These are phyloP conservation scores for Campaea margaritaria DNA, from an alignment of 2,888 invertebrate species.

Conservation along the genomic window DNA sequence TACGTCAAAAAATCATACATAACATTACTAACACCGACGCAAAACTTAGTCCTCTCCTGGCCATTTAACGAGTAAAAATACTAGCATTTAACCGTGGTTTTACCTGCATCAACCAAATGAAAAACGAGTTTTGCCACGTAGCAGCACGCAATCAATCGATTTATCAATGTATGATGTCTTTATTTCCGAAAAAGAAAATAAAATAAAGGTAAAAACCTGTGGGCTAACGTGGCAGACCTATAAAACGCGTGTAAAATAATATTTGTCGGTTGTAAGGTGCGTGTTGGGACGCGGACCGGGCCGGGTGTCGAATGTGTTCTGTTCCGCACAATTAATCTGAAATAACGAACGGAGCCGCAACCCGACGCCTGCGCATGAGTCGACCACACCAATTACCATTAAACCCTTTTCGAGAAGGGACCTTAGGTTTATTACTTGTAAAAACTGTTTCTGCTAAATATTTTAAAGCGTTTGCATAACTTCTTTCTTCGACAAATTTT, in stretches of 20 bases:
- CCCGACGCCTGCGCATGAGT: slow-evolving; percentile 71
- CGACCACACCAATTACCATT: slow-evolving; percentile 72
- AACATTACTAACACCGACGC: too few species aligned
- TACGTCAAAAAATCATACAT: too few species aligned
- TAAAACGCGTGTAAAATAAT: slow-evolving; percentile 40
- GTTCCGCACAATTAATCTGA: slow-evolving; percentile 81
- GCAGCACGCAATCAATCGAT: not conserved
- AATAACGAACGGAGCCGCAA: slow-evolving; percentile 79
- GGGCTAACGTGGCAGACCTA: slow-evolving; percentile 13
- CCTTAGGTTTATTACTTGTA: slow-evolving; percentile 34
- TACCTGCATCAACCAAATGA: too few species aligned
- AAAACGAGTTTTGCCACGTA: too few species aligned
- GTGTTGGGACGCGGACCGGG: slow-evolving; percentile 44
- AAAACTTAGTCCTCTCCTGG: too few species aligned
- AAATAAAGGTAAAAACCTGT: not conserved
- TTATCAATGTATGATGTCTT: not conserved
- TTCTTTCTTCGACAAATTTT: not conserved
- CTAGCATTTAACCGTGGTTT: too few species aligned
- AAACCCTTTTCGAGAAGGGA: slow-evolving; percentile 53
- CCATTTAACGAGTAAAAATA: too few species aligned
- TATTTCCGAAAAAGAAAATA: not conserved
- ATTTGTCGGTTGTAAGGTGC: slow-evolving; percentile 51
- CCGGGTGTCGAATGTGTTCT: slow-evolving; percentile 74
- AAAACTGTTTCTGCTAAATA: slow-evolving; percentile 21
- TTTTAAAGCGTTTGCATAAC: not conserved